phyloP scores from a whole-genome alignment of 2,113 vertebrate species.

The Puffinus mauretanicus region DNA sequence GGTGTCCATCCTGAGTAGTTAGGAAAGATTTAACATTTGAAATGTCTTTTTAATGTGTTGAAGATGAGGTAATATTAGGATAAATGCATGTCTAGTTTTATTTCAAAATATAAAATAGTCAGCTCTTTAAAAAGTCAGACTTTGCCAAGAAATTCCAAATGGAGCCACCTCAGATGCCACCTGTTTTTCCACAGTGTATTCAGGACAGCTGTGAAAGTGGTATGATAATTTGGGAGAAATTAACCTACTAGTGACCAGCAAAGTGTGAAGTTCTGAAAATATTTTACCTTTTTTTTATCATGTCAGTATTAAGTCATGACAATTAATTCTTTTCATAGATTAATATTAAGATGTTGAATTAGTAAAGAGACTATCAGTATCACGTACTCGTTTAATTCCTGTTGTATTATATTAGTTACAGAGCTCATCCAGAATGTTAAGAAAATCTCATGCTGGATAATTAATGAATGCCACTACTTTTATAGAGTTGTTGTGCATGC shows the following conservation, averaged over 20 bases:
- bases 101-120: not conserved
- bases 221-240: not conserved
- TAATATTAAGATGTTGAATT: not conserved
- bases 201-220: not conserved
- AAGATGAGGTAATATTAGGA: not conserved
- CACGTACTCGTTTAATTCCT: not conserved
- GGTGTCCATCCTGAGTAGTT: not conserved
- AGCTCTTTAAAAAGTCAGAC: not conserved
- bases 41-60: not conserved
- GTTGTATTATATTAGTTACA: not conserved
- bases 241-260: not conserved
- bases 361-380: not conserved
- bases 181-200: not conserved
- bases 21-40: not conserved
- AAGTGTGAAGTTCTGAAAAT: not conserved
- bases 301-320: not conserved
- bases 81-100: not conserved
- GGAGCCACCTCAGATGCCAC: not conserved
- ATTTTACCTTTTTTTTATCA: not conserved
- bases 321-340: not conserved
- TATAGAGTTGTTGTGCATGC: slow-evolving; percentile 34
- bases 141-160: not conserved
- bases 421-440: not conserved
- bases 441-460: not conserved
- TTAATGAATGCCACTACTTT: not conserved